Evolutionary conservation across 2,113 vertebrate genomes (phyloP).

Genomic region (Phrynosoma blainvillii): DNA sequence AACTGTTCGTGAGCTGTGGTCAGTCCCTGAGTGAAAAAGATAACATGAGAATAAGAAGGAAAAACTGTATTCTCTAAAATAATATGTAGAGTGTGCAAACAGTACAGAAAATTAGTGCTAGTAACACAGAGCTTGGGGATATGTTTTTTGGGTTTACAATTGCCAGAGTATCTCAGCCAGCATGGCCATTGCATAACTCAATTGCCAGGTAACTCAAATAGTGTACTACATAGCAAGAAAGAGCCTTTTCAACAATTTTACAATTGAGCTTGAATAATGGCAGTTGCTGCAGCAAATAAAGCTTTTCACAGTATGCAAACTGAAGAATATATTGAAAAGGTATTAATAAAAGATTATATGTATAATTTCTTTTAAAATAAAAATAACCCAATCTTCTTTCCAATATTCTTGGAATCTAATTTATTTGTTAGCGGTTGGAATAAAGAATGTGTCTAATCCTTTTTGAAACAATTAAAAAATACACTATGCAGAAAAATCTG

Average conservation of each 20-base stretch:
- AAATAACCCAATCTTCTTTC: neutral
- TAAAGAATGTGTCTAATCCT: neutral
- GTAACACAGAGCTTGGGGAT: neutral
- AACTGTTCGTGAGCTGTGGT: slow-evolving; percentile 98
- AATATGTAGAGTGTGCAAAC: neutral
- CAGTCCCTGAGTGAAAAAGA: slow-evolving; percentile 82
- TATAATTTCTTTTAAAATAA: no score
- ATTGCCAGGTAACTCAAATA: neutral
- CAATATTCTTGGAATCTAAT: neutral
- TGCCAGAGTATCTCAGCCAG: no score
- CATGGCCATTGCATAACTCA: neutral
- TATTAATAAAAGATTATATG: neutral
- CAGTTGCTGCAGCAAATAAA: neutral
- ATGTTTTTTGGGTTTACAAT: no score
- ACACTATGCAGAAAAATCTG: no score
- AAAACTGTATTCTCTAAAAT: neutral
- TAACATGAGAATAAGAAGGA: slow-evolving; percentile 20
- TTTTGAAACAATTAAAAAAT: neutral
- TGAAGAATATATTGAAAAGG: neutral
- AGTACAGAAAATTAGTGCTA: slow-evolving; percentile 13
- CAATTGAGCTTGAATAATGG: neutral
- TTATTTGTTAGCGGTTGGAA: neutral
- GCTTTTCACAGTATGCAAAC: neutral
- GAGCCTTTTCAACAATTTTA: neutral
- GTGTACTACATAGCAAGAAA: neutral